Evolutionary conservation across 2,888 invertebrate species (phyloP), one percentile per base, ranked within the genome.

Genomic region (Dioctria rufipes): DNA sequence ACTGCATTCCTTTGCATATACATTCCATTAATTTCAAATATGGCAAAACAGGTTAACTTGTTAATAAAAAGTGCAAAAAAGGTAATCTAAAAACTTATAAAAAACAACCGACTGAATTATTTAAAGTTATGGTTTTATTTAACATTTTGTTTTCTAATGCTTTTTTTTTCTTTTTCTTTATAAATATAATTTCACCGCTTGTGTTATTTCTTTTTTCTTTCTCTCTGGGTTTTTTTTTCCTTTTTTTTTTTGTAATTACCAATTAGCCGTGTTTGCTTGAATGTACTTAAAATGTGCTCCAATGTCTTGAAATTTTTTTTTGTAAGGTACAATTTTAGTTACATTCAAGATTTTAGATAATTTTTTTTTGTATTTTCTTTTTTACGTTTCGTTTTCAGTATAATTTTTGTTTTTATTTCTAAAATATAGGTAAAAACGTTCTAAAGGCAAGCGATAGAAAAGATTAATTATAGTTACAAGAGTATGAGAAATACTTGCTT

Each of bases 101-200:
- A 66, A 77, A 81, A 77, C 65, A 82, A 80, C 82, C 82, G 82
- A 78, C 80, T 80, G 80, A 81, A 80, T 73, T 81, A 63, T 77
- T 63, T 63, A 61, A 77, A 77, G 13, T 77, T 63, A 42, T 63
- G 37, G 42, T 63, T 25, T 25, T 25, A 9, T 75, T 75, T 75
- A 60, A 58, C 43, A 60, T 49, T 51, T 63, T 78, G 42, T 65
- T 78, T 66, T 78, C 54, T 9, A 61, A 58, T 63, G 49, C 46
- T 63, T 77, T 43, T 60, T 5, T 39, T 25, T 77, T 77, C 43
- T 43, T 63, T 51, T n/a, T 58, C 43, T 60, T 67, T 67, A 60
- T 77, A 60, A 61, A 25, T 25, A 54, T 46, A 8, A 54, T 66
- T 78, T 66, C 42, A 51, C 25, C 54, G 49, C 9, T 63, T 49